These are phyloP conservation scores for Polypterus bichir DNA, from an alignment of 2,113 vertebrate species.

Conservation along the genomic window DNA sequence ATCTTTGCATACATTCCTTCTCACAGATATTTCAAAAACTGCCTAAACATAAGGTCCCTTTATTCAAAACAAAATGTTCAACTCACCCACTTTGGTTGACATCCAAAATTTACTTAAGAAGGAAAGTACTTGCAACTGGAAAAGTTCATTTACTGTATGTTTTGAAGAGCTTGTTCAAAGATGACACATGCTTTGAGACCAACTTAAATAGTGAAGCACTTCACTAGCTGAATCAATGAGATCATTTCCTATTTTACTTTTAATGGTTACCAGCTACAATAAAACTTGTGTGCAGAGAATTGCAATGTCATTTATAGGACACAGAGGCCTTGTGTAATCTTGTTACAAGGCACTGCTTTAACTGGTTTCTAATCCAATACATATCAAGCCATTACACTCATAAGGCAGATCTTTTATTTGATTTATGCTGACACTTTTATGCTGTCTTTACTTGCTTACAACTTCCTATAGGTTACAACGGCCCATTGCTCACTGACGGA, in stretches of 20 bases:
- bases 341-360: slow-evolving; percentile 41
- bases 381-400: slow-evolving; percentile 23
- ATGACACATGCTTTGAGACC: neutral
- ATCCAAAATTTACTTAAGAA: no score
- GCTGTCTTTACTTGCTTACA: slow-evolving; percentile 9
- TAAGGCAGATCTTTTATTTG: slow-evolving; percentile 18
- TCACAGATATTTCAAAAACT: no score
- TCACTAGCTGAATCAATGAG: slow-evolving; percentile 39
- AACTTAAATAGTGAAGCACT: slow-evolving; percentile 29
- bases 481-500: slow-evolving; percentile 2
- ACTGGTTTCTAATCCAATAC: slow-evolving; percentile 38
- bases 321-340: slow-evolving; percentile 41
- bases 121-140: no score
- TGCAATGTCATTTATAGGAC: slow-evolving; percentile 61
- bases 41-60: no score
- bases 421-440: slow-evolving; percentile 22
- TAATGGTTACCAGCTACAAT: slow-evolving; percentile 43
- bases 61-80: no score
- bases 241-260: slow-evolving; percentile 29
- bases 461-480: slow-evolving; percentile 12
- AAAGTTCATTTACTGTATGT: no score
- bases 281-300: slow-evolving; percentile 50
- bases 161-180: neutral
- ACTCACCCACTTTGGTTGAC: no score
- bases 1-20: no score